A percentile compares a stretch with the other conserved stretches of the same genome.
phyloP scores from a whole-genome alignment of 92 coral and sea anemone genomes.

The Zoanthus gigantus region DNA sequence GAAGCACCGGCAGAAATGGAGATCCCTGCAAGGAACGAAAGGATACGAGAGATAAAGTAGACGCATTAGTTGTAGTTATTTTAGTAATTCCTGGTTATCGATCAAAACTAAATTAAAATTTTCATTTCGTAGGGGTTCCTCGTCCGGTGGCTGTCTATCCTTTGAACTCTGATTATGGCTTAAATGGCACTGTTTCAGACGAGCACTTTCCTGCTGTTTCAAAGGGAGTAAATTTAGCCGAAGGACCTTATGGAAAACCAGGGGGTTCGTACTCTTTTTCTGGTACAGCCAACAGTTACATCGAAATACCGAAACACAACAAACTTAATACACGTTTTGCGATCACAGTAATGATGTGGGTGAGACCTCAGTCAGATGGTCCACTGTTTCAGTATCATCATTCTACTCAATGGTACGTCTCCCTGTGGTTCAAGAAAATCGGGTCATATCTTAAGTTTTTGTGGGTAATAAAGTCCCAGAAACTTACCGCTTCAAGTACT shows the following conservation, averaged over 20 bases:
- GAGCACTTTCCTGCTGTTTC: constrained; percentile 24
- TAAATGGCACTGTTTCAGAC: background rate
- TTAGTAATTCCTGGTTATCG: too few relatives aligned
- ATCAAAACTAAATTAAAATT: background rate
- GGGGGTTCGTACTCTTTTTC: constrained; percentile 48
- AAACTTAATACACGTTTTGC: constrained; percentile 8
- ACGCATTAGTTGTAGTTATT: too few relatives aligned
- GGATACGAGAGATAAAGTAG: too few relatives aligned
- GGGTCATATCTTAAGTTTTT: background rate
- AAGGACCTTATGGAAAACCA: constrained; percentile 48
- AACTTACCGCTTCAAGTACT: too few relatives aligned
- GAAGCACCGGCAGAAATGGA: too few relatives aligned
- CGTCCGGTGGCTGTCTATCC: constrained; percentile 45
- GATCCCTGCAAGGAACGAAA: too few relatives aligned
- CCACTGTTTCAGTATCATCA: constrained; percentile 34
- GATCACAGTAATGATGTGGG: constrained; percentile 50
- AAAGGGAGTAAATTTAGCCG: background rate
- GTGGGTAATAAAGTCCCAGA: background rate
- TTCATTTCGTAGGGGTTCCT: background rate
- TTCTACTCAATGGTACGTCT: background rate
- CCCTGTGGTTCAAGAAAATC: constrained; percentile 1
- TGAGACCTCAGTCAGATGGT: constrained; percentile 24
- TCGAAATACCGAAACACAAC: constrained; percentile 21
- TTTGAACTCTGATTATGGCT: constrained; percentile 26
- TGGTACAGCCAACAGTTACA: constrained; percentile 30